Evolutionary conservation across 2,888 invertebrate genomes (phyloP), one percentile per base, ranked within the genome.

Genomic region (Leistus spinibarbis): DNA sequence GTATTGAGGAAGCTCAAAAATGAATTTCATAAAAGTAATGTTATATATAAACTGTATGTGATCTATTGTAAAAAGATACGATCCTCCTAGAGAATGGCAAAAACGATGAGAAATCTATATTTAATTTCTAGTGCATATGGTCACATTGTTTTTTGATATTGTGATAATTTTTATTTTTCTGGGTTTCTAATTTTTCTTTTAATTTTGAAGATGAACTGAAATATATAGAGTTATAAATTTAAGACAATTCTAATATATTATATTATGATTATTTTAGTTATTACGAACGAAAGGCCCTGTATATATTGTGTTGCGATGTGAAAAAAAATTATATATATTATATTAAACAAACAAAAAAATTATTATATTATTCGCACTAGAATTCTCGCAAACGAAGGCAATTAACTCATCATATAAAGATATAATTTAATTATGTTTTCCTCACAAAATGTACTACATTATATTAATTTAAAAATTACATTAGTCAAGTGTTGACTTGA

Each of bases 121-220:
- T 40, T 40, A 40, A 3, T 40, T 40, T 73, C 40, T 40, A 67
- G 73, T 73, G 73, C 73, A 73, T 60, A 74, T 74, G 73, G 73
- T 74, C 75, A 75, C 75, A 75, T 40, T 64, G 20, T 75, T 75
- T 69, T 63, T 69, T 75, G n/a, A 40, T 79, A 79, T 83, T 82
- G 83, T 82, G 82, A 83, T 82, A 82, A 82, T 82, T 81, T 81
- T 78, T 77, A 78, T 78, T 79, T 78, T 77, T 72, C 77, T 78
- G 76, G 67, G 74, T 77, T 76, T 76, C 65, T 4, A 20, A 20
- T 60, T 77, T 57, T 74, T 77, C 3, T 40, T 40, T 40, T 40
- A n/a, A 40, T 40, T 69, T 78, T 78, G 77, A 81, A 82, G 82
- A 81, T 81, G 81, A 82, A 83, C 82, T 81, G 80, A 80, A 76